Conservation (phyloP, 2,797 vertebrate species). For the Cyprinella venusta region DNA sequence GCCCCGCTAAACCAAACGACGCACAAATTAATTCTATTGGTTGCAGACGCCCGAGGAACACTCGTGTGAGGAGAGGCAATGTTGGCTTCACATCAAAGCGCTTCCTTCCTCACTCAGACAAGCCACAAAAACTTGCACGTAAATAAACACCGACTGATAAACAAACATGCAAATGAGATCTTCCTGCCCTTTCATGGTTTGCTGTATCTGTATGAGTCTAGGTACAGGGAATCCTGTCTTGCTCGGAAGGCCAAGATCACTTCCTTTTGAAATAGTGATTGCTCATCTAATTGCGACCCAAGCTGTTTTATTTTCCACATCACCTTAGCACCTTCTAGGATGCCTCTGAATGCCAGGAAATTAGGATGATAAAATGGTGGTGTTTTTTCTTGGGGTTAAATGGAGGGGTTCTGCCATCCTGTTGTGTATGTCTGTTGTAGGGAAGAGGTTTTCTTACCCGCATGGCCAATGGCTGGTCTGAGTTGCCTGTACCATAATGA, state of each 20-base stretch:
- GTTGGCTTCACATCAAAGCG: constrained; percentile 62
- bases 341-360: constrained; percentile 59
- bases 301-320: constrained; percentile 38
- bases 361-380: constrained; percentile 54
- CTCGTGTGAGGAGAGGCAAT: constrained; percentile 52
- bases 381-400: too few species aligned
- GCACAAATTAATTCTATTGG: constrained; percentile 61
- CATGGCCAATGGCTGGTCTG: constrained; percentile 1
- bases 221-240: constrained; percentile 11
- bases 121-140: constrained; percentile 53
- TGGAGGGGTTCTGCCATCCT: not conserved
- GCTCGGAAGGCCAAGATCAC: constrained; percentile 2
- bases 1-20: constrained; percentile 39
- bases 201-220: constrained; percentile 34
- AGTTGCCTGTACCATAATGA: not conserved
- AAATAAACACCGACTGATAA: constrained; percentile 64
- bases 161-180: constrained; percentile 63
- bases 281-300: constrained; percentile 50
- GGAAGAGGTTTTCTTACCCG: not conserved
- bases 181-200: constrained; percentile 59
- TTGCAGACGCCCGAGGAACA: constrained; percentile 53
- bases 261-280: constrained; percentile 44
- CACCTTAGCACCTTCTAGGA: constrained; percentile 12
- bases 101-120: constrained; percentile 48
- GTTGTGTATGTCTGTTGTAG: constrained; percentile 27